These are phyloP conservation scores for Arrhamphus sclerolepis DNA, from an alignment of 2,797 vertebrate genomes.

Conservation along the genomic window DNA sequence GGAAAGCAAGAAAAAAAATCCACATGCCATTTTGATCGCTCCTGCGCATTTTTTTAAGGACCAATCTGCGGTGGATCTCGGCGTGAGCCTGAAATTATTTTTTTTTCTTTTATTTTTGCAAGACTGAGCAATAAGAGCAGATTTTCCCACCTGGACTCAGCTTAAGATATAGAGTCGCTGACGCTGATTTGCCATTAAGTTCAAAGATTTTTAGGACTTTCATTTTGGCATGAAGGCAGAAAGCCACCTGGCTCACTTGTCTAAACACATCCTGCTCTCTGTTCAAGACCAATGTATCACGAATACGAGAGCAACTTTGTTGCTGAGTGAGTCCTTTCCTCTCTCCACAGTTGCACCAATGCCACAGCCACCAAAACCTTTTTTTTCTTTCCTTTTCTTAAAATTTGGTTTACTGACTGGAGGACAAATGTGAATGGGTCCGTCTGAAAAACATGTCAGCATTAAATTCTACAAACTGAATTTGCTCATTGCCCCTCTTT, in stretches of 20 bases:
- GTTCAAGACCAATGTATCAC: conserved; percentile 63
- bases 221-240: conserved; percentile 60
- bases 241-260: conserved; percentile 64
- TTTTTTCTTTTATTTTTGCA: conserved; percentile 36
- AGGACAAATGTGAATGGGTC: conserved; percentile 12
- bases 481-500: conserved; percentile 12
- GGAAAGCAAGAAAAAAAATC: conserved; percentile 10
- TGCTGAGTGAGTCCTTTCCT: neutral
- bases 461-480: conserved; percentile 22
- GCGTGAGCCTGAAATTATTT: conserved; percentile 37
- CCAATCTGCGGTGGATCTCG: conserved; percentile 55
- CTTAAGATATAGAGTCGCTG: conserved; percentile 55
- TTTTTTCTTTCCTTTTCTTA: no score
- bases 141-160: conserved; percentile 62
- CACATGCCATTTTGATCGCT: conserved; percentile 21
- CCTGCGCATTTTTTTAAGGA: conserved; percentile 46
- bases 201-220: conserved; percentile 67
- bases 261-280: conserved; percentile 67
- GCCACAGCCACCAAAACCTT: neutral
- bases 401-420: conserved; percentile 16
- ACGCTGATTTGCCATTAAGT: conserved; percentile 73
- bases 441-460: neutral
- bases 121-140: conserved; percentile 41
- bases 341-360: neutral
- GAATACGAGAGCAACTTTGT: conserved; percentile 37